Base-by-base conservation (phyloP, 2,888 invertebrate genomes). In the Anagyrus pseudococci region DNA sequence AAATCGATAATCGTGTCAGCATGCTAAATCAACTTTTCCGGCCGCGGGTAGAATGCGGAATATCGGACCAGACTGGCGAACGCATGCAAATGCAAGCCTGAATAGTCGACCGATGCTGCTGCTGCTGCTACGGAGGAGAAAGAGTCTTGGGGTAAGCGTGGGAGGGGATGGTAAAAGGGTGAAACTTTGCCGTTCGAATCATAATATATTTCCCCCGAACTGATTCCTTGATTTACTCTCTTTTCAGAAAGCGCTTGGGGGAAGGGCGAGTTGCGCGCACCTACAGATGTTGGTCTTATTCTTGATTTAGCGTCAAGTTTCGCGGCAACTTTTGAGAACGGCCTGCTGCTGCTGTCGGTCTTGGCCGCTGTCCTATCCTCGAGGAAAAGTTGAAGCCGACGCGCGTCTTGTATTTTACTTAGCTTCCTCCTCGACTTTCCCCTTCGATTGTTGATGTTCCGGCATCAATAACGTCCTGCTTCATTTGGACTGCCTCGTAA, bases 1-100 rank as follows among this genome's bases (percentile, higher is more conserved):
- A 52, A 55, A 56, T 64, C 54, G 64, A 67, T 67, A 58, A 64
- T 61, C 56, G 43, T 64, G 49, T 55, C 53, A 58, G 48, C 50
- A 40, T 67, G 58, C 54, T 46, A 61, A 61, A 44, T 55, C 63
- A 49, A 58, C 58, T 58, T 63, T 58, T 49, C 49, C 54, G 7
- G 26, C 22, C 29, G 19, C 10, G 22, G 8, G 23, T 17, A 19
- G 47, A 40, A 47, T 41, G 56, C 57, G 46, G 41, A 43, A 47
- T 13, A 37, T n/a, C n/a, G n/a, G n/a, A n/a, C n/a, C n/a, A n/a
- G n/a, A n/a, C n/a, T n/a, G n/a, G n/a, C n/a, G n/a, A n/a, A 15
- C 29, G 23, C 57, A 57, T 52, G 57, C 56, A 55, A 61, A 61
- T 47, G 53, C 52, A 4, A n/a, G 52, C 37, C 6, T 55, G 55